Evolutionary conservation across 2,797 vertebrate species (phyloP).

Genomic region (Sardinella longiceps): DNA sequence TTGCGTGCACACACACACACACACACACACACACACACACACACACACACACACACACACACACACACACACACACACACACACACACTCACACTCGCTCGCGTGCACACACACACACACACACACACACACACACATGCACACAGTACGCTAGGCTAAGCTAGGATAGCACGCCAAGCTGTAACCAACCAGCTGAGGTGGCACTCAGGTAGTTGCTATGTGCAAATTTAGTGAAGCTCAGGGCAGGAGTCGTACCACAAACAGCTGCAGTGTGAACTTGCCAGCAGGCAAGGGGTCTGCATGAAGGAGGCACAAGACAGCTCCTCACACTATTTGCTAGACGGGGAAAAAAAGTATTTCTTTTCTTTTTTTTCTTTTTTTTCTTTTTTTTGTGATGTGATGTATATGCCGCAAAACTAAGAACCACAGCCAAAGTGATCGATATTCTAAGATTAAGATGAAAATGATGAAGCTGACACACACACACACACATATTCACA

Average conservation of each 20-base stretch:
- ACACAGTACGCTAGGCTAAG: not conserved
- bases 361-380: not conserved
- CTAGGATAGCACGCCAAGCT: not conserved
- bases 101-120: constrained; percentile 20
- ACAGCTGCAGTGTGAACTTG: not conserved
- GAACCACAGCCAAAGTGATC: not conserved
- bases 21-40: not conserved
- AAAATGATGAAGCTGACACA: too few species aligned
- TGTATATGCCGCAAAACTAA: not conserved
- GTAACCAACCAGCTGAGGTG: not conserved
- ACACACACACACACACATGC: not conserved
- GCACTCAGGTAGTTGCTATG: not conserved
- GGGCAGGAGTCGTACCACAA: not conserved
- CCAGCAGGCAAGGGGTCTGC: not conserved
- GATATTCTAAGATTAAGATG: too few species aligned
- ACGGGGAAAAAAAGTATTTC: not conserved
- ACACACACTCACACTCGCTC: too few species aligned
- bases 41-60: not conserved
- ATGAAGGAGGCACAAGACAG: not conserved
- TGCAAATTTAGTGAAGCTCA: not conserved
- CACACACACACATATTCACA: too few species aligned
- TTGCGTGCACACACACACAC: constrained; percentile 22
- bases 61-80: not conserved
- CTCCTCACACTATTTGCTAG: not conserved
- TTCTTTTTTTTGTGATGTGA: not conserved